Evolutionary conservation across 2,888 invertebrate genomes (phyloP).

Genomic region (Chromoteleia sp.): DNA sequence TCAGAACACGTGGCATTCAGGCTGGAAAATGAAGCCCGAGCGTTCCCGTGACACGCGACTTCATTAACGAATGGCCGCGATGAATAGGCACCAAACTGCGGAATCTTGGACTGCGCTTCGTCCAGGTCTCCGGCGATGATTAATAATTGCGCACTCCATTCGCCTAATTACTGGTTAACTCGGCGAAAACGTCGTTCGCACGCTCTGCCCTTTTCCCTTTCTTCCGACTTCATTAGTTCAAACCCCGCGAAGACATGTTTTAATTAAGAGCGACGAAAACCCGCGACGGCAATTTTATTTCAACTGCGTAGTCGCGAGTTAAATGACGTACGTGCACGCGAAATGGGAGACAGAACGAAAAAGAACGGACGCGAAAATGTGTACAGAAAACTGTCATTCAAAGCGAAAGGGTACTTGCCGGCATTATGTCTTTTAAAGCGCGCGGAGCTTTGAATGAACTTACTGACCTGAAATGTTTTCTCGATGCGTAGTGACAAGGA

Average conservation of each 20-base stretch:
- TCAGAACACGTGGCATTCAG: conserved; percentile 79
- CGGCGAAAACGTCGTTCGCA: conserved; percentile 57
- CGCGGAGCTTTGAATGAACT: conserved; percentile 53
- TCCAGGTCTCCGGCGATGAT: conserved; percentile 72
- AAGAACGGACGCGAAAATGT: conserved; percentile 35
- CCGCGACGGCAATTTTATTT: conserved; percentile 41
- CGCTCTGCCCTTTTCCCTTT: conserved; percentile 28
- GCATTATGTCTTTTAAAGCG: conserved; percentile 59
- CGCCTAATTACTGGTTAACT: conserved; percentile 78
- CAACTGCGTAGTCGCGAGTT: conserved; percentile 35
- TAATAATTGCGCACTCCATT: conserved; percentile 76
- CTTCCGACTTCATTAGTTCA: conserved; percentile 58
- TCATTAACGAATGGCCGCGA: conserved; percentile 80
- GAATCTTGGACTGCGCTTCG: conserved; percentile 70
- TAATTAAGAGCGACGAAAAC: conserved; percentile 64
- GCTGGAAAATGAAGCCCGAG: conserved; percentile 79
- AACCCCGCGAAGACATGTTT: conserved; percentile 60
- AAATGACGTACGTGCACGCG: conserved; percentile 33
- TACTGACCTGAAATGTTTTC: conserved; percentile 64
- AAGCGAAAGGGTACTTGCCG: conserved; percentile 51
- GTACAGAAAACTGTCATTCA: conserved; percentile 58
- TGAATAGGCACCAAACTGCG: conserved; percentile 79
- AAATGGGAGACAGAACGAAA: not conserved
- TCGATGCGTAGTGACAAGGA: conserved; percentile 50
- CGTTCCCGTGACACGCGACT: conserved; percentile 79